These are phyloP conservation scores for Drosophila gaucha DNA, from an alignment of 2,888 invertebrate genomes.

Conservation along the genomic window DNA sequence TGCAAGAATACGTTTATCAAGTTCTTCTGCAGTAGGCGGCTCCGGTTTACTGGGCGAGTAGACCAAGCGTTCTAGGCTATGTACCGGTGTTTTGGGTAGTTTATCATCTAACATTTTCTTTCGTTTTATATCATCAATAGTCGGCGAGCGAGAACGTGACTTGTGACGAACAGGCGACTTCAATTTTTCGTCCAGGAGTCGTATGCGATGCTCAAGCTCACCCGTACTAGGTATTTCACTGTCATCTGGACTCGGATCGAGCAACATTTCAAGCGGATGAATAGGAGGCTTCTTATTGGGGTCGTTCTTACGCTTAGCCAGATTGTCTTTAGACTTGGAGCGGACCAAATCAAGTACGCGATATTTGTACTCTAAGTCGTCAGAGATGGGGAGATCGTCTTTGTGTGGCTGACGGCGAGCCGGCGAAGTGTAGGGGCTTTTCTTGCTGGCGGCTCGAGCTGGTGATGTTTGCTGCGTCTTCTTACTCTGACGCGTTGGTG, in stretches of 20 bases:
- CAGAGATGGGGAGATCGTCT: slow-evolving; percentile 63
- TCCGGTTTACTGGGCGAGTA: slow-evolving; percentile 67
- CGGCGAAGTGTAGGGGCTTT: slow-evolving; percentile 65
- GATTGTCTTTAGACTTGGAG: slow-evolving; percentile 71
- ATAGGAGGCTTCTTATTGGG: slow-evolving; percentile 72
- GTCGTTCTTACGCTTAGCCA: slow-evolving; percentile 58
- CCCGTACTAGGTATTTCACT: slow-evolving; percentile 80
- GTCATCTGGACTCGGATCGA: slow-evolving; percentile 79
- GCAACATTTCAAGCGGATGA: slow-evolving; percentile 81
- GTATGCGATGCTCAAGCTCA: slow-evolving; percentile 81
- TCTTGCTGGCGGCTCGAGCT: slow-evolving; percentile 36
- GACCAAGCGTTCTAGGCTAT: slow-evolving; percentile 71
- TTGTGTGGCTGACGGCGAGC: slow-evolving; percentile 41
- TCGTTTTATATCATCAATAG: slow-evolving; percentile 72
- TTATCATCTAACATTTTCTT: slow-evolving; percentile 65
- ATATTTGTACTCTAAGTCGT: slow-evolving; percentile 77
- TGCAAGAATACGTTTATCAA: slow-evolving; percentile 78
- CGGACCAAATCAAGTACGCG: slow-evolving; percentile 74
- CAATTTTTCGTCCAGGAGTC: slow-evolving; percentile 75
- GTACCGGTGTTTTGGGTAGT: slow-evolving; percentile 66
- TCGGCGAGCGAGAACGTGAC: slow-evolving; percentile 75
- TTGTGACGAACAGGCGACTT: slow-evolving; percentile 62
- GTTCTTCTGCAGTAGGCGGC: slow-evolving; percentile 77
- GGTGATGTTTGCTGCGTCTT: slow-evolving; percentile 67
- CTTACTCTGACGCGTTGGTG: slow-evolving; percentile 53